These are phyloP conservation scores for Morbakka virulenta DNA, from an alignment of 30 jellyfish, hydroid and myxozoan genomes.

Conservation along the genomic window DNA sequence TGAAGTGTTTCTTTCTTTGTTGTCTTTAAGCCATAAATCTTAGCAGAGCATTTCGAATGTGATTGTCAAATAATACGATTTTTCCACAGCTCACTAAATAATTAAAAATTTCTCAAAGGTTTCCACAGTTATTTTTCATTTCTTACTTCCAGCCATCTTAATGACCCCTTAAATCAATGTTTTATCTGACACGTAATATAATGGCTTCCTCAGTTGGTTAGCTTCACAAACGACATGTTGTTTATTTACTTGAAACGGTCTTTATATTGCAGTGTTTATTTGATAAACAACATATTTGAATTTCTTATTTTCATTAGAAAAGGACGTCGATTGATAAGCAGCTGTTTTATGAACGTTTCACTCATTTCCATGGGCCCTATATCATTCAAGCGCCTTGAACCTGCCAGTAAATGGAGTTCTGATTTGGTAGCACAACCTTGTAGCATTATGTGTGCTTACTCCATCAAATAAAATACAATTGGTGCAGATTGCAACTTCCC, in stretches of 20 bases:
- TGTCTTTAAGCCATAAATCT: slow-evolving; percentile 58
- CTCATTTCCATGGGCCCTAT: slow-evolving; percentile 3
- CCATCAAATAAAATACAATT: slow-evolving; percentile 47
- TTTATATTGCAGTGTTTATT: background rate
- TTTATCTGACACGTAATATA: slow-evolving; percentile 32
- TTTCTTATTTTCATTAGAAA: background rate
- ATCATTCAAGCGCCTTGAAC: slow-evolving; percentile 23
- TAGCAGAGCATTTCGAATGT: slow-evolving; percentile 9
- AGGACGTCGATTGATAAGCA: background rate
- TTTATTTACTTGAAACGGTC: slow-evolving; percentile 8
- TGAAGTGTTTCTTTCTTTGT: slow-evolving; percentile 59
- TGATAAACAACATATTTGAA: slow-evolving; percentile 2
- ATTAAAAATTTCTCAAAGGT: slow-evolving; percentile 8
- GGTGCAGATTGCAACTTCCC: slow-evolving; percentile 69
- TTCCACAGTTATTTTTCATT: background rate
- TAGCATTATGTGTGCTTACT: slow-evolving; percentile 13
- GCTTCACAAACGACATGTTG: no score
- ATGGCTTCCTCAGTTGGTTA: slow-evolving; percentile 56
- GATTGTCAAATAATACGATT: slow-evolving; percentile 1
- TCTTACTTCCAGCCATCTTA: slow-evolving; percentile 21
- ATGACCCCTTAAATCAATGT: slow-evolving; percentile 46
- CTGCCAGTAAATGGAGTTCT: slow-evolving; percentile 21
- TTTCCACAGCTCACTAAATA: slow-evolving; percentile 18
- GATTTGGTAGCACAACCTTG: slow-evolving; percentile 9
- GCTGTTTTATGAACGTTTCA: slow-evolving; percentile 27